Percentiles rank a stretch among this genome's conserved stretches.
Evolutionary conservation across 2,113 vertebrate species (phyloP).

Genomic region (Triplophysa dalaica): DNA sequence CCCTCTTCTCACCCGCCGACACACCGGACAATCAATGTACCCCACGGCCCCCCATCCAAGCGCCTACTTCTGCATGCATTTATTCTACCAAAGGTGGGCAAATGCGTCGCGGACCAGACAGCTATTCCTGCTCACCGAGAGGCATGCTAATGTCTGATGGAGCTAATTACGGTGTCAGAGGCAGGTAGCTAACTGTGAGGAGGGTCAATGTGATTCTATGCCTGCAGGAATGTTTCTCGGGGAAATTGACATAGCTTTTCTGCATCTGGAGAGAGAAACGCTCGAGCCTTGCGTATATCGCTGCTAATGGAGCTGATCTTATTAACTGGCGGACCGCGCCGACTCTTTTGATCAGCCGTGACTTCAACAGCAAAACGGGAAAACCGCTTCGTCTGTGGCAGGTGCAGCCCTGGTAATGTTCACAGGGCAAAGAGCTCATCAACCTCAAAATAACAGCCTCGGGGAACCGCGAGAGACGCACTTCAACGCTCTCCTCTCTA

Average conservation of each 20-base stretch:
- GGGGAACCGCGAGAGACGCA: conserved; percentile 39
- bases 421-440: conserved; percentile 36
- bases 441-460: conserved; percentile 40
- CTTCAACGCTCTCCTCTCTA: conserved; percentile 42
- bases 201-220: conserved; percentile 12
- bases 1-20: conserved; percentile 28
- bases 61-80: conserved; percentile 42
- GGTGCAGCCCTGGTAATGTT: conserved; percentile 35
- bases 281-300: conserved; percentile 9
- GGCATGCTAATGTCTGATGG: conserved; percentile 47
- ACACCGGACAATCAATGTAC: conserved; percentile 49
- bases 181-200: conserved; percentile 43
- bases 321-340: conserved; percentile 25
- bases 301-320: conserved; percentile 46
- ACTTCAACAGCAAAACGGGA: conserved; percentile 40
- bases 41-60: background rate
- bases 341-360: conserved; percentile 41
- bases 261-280: background rate
- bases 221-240: conserved; percentile 26
- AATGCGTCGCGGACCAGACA: conserved; percentile 25
- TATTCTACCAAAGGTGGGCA: conserved; percentile 30
- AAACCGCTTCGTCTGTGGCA: conserved; percentile 32
- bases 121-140: conserved; percentile 44
- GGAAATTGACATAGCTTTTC: background rate
- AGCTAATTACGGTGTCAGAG: conserved; percentile 51